Conservation (phyloP, 2,888 invertebrate genomes). For the Agonopterix subpropinquella region DNA sequence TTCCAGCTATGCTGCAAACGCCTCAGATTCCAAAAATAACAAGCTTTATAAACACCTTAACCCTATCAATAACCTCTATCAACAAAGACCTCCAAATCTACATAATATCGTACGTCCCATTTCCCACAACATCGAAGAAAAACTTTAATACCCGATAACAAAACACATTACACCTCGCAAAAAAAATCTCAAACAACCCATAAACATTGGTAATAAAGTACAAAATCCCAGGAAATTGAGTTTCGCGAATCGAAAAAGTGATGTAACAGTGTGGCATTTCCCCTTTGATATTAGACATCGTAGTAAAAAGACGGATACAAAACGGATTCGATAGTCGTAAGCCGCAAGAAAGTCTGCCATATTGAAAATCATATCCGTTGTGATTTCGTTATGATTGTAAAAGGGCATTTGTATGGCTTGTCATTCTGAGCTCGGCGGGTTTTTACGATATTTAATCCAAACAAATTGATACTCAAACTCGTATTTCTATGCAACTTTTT, state of each 20-base stretch:
- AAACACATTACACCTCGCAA: neutral
- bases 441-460: neutral
- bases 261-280: constrained; percentile 6
- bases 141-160: constrained; percentile 20
- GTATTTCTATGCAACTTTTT: too few relatives aligned
- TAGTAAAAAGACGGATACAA: constrained; percentile 19
- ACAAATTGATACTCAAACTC: too few relatives aligned
- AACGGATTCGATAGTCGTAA: constrained; percentile 23
- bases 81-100: constrained; percentile 29
- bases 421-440: neutral
- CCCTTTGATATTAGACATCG: constrained; percentile 24
- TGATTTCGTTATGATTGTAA: constrained; percentile 11
- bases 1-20: too few relatives aligned
- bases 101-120: constrained; percentile 61
- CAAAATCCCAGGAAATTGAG: constrained; percentile 7
- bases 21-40: too few relatives aligned
- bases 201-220: constrained; percentile 10
- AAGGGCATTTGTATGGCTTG: constrained; percentile 2
- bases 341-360: constrained; percentile 20
- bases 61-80: constrained; percentile 1
- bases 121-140: constrained; percentile 34
- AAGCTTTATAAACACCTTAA: too few relatives aligned
- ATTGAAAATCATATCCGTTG: constrained; percentile 20
- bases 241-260: constrained; percentile 2
- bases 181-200: constrained; percentile 1